Evolutionary conservation across 2,113 vertebrate species (phyloP).

Genomic region (Ploceus nigricollis): DNA sequence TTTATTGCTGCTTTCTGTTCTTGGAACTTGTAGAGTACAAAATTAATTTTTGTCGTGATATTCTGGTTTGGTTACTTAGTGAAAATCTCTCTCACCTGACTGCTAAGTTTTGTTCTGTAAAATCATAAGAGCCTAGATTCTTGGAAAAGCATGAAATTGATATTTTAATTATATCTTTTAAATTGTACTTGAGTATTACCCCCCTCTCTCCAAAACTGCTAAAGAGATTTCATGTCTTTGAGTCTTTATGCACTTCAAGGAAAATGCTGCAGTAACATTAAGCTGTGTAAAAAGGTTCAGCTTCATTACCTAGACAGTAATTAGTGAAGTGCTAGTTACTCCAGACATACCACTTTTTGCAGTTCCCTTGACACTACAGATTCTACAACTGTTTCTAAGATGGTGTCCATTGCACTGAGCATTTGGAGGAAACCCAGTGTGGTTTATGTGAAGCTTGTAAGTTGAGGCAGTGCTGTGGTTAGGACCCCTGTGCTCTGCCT

Average conservation of each 20-base stretch:
- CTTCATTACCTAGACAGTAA: not conserved
- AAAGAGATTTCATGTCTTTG: not conserved
- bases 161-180: conserved; percentile 54
- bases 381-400: not conserved
- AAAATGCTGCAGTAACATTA: not conserved
- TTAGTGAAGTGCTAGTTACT: not conserved
- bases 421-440: not conserved
- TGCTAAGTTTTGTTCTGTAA: not conserved
- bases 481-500: not conserved
- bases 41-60: not conserved
- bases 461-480: not conserved
- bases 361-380: not conserved
- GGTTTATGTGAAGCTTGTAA: not conserved
- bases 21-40: not conserved
- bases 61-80: not conserved
- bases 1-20: not conserved
- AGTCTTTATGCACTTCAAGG: not conserved
- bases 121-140: not conserved
- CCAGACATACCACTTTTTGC: not conserved
- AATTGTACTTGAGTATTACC: not conserved
- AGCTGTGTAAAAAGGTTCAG: not conserved
- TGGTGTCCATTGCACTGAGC: not conserved
- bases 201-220: not conserved
- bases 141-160: not conserved
- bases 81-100: not conserved